phyloP scores from a whole-genome alignment of 2,113 vertebrate genomes.

The Siniperca chuatsi region DNA sequence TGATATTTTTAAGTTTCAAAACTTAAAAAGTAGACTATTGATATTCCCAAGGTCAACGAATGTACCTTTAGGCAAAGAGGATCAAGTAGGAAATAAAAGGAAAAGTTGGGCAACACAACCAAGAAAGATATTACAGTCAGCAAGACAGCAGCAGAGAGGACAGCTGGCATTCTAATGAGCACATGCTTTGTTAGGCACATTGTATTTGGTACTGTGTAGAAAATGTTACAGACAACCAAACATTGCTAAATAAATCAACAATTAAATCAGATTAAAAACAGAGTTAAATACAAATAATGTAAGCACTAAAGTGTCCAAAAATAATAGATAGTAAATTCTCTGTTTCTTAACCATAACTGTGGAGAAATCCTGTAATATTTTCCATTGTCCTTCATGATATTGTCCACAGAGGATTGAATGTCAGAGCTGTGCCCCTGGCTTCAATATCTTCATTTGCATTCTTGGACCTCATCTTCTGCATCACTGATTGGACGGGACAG shows the following conservation, averaged over 20 bases:
- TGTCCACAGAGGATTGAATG: slow-evolving; percentile 69
- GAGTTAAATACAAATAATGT: not conserved
- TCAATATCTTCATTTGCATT: slow-evolving; percentile 70
- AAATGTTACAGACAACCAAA: not conserved
- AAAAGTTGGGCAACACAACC: not conserved
- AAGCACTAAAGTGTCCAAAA: not conserved
- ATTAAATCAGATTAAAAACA: not conserved
- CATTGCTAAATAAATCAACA: not conserved
- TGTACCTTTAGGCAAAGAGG: not conserved
- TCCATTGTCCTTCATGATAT: slow-evolving; percentile 35
- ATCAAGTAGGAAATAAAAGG: not conserved
- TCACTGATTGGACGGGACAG: slow-evolving; percentile 44
- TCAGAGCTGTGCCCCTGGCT: slow-evolving; percentile 58
- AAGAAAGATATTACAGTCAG: not conserved
- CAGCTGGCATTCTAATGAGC: not conserved
- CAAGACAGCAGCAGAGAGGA: not conserved
- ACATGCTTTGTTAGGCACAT: not conserved
- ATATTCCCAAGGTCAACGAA: not conserved
- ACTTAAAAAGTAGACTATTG: not conserved
- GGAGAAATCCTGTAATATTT: slow-evolving; percentile 42
- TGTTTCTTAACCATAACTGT: slow-evolving; percentile 6
- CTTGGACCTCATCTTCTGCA: slow-evolving; percentile 33
- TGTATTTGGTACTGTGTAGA: not conserved
- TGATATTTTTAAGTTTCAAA: not conserved
- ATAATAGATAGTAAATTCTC: not conserved